These are phyloP conservation scores for Platycnemis pennipes DNA, from an alignment of 2,888 invertebrate species.

Conservation along the genomic window DNA sequence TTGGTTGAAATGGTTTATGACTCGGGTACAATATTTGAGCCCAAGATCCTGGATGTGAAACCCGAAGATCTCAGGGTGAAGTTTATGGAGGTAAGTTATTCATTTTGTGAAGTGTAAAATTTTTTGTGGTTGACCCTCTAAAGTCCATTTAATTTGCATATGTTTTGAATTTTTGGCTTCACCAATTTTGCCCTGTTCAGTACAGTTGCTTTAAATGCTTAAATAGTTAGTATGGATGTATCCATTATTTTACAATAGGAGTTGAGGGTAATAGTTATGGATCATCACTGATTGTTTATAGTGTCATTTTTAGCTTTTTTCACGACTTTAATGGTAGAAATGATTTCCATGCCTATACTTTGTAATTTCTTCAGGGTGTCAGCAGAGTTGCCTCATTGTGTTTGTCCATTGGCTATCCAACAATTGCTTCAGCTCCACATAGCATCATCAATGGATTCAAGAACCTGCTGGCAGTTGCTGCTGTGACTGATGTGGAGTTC, in stretches of 20 bases:
- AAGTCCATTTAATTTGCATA: neutral
- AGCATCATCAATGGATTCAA: conserved; percentile 99
- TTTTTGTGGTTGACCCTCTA: no score
- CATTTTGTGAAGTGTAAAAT: no score
- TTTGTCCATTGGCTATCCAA: conserved; percentile 96
- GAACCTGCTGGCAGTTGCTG: conserved; percentile 97
- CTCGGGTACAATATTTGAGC: conserved; percentile 98
- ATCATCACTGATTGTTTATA: no score
- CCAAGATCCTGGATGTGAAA: conserved; percentile 98
- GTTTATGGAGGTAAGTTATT: conserved; percentile 86
- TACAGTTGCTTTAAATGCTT: neutral
- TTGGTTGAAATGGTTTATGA: conserved; percentile 98
- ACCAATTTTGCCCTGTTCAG: neutral
- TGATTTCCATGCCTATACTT: neutral
- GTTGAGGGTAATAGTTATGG: no score
- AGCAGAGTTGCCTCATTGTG: conserved; percentile 96
- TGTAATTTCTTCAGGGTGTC: conserved; percentile 84
- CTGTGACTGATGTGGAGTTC: conserved; percentile 97
- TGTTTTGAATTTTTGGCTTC: neutral
- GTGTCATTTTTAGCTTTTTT: no score
- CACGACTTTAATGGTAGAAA: no score
- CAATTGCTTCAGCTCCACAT: conserved; percentile 97
- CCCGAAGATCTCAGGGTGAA: conserved; percentile 95
- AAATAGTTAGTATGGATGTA: no score
- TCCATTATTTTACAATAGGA: no score